These are phyloP conservation scores for Propithecus perrieri DNA, from an alignment of 2,797 vertebrate species.

Conservation along the genomic window DNA sequence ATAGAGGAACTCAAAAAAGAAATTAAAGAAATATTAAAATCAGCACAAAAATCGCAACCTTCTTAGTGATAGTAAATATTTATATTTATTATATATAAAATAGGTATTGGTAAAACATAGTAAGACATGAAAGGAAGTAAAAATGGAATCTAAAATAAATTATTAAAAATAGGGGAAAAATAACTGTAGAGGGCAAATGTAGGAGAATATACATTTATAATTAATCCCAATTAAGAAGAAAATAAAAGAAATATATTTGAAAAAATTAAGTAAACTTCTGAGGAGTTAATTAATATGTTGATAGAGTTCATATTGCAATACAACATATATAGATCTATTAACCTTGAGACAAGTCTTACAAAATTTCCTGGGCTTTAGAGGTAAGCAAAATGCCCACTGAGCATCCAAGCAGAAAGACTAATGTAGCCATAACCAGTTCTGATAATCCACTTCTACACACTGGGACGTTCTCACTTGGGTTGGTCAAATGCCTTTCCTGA, in stretches of 20 bases:
- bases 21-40: background rate
- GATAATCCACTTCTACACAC: too few species aligned
- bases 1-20: background rate
- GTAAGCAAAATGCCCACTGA: background rate
- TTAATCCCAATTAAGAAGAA: background rate
- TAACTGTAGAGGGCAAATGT: background rate
- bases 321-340: background rate
- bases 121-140: background rate
- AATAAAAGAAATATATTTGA: background rate
- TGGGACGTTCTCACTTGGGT: too few species aligned
- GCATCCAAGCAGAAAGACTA: background rate
- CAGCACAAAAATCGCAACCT: background rate
- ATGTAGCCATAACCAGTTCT: background rate
- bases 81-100: background rate
- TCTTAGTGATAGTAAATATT: background rate
- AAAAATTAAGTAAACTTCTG: background rate
- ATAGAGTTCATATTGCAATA: background rate
- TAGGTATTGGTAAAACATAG: background rate
- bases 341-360: background rate
- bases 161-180: background rate
- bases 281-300: background rate
- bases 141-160: background rate
- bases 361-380: background rate
- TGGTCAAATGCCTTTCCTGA: background rate
- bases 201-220: background rate